Evolutionary conservation across 2,888 invertebrate genomes (phyloP).

Genomic region (Polydrusus cervinus): DNA sequence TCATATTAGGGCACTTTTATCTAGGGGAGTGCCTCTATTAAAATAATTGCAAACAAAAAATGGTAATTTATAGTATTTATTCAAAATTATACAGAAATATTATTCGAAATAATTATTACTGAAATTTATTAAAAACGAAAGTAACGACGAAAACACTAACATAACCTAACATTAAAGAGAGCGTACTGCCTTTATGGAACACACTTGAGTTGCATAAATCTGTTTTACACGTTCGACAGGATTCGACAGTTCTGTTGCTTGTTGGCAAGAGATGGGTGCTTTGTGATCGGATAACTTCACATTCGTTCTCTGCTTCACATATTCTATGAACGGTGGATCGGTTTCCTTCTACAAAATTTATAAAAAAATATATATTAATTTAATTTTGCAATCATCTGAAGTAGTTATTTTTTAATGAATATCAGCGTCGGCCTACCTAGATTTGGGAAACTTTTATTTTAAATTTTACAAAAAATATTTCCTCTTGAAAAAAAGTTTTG

Average conservation of each 20-base stretch:
- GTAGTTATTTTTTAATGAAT: too few relatives aligned
- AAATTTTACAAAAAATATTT: too few relatives aligned
- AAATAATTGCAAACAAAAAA: too few relatives aligned
- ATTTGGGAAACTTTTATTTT: too few relatives aligned
- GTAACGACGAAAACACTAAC: not conserved
- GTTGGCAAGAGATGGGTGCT: not conserved
- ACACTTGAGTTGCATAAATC: not conserved
- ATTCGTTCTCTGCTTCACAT: slow-evolving; percentile 3
- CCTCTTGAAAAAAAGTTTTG: too few relatives aligned
- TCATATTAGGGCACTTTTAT: too few relatives aligned
- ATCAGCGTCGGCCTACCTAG: too few relatives aligned
- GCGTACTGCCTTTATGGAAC: not conserved
- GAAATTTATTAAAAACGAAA: not conserved
- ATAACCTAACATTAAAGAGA: slow-evolving; percentile 18
- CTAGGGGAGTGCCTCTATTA: too few relatives aligned
- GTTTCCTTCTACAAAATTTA: slow-evolving; percentile 5
- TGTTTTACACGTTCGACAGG: slow-evolving; percentile 9
- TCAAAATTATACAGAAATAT: not conserved
- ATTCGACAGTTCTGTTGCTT: slow-evolving; percentile 9
- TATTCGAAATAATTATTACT: not conserved
- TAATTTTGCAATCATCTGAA: too few relatives aligned
- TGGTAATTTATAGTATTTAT: not conserved
- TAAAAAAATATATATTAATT: not conserved
- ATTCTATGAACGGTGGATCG: not conserved
- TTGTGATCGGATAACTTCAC: not conserved